A percentile compares a stretch with the other conserved stretches of the same genome.
These are phyloP conservation scores for Cetoscarus ocellatus DNA, from an alignment of 2,797 vertebrate species.

Conservation along the genomic window DNA sequence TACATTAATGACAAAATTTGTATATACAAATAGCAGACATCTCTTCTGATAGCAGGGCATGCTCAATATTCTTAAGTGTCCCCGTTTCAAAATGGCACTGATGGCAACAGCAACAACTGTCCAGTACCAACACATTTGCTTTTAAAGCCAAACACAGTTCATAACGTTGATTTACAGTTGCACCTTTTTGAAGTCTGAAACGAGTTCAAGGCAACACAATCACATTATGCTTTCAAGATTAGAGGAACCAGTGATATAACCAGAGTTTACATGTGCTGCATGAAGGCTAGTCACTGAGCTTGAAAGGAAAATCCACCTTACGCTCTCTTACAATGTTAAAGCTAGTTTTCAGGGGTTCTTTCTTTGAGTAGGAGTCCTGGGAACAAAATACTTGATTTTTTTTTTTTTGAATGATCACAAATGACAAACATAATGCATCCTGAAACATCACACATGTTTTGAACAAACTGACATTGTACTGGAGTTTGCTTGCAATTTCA, in stretches of 20 bases:
- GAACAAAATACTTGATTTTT: too few species aligned
- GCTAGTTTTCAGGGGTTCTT: neutral
- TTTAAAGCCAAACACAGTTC: slow-evolving; percentile 33
- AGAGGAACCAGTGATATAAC: slow-evolving; percentile 61
- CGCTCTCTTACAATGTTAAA: neutral
- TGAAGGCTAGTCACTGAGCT: slow-evolving; percentile 30
- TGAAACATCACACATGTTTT: too few species aligned
- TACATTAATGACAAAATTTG: slow-evolving; percentile 42
- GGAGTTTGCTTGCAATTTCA: too few species aligned
- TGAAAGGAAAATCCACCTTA: slow-evolving; percentile 26
- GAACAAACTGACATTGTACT: too few species aligned
- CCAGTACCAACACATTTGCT: slow-evolving; percentile 25
- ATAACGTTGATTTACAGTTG: slow-evolving; percentile 34
- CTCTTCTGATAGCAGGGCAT: slow-evolving; percentile 15
- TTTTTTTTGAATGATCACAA: too few species aligned
- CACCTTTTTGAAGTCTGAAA: slow-evolving; percentile 20
- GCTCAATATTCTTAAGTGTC: slow-evolving; percentile 25
- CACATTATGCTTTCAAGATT: slow-evolving; percentile 61
- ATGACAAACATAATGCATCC: too few species aligned
- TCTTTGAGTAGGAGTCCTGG: too few species aligned
- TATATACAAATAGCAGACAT: slow-evolving; percentile 53
- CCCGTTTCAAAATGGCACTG: slow-evolving; percentile 41
- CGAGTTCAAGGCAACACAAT: slow-evolving; percentile 63
- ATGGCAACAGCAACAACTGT: slow-evolving; percentile 36
- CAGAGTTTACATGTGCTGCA: slow-evolving; percentile 32